Evolutionary conservation across 2,797 vertebrate species (phyloP).

Genomic region (Okamejei kenojei): DNA sequence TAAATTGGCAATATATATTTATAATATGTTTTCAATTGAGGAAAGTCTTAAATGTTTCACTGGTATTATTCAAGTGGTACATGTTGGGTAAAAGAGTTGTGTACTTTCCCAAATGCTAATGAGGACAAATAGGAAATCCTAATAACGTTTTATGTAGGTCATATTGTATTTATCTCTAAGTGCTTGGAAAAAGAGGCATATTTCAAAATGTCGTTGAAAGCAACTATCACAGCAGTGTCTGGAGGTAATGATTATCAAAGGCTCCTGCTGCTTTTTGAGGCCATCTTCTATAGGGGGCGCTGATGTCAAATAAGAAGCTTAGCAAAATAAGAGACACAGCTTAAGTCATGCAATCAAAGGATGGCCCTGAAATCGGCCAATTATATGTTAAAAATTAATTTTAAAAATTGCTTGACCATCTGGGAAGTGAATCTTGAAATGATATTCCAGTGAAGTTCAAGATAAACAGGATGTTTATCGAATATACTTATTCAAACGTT

Average conservation of each 20-base stretch:
- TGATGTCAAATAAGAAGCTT: neutral
- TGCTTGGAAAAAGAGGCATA: neutral
- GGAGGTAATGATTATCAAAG: too few species aligned
- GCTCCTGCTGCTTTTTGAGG: too few species aligned
- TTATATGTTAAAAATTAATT: neutral
- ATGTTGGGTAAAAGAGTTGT: neutral
- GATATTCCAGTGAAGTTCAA: neutral
- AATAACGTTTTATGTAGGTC: neutral
- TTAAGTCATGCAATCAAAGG: neutral
- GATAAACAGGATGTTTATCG: too few species aligned
- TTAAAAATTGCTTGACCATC: too few species aligned
- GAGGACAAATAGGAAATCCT: too few species aligned
- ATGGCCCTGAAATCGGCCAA: too few species aligned
- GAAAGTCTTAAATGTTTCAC: neutral
- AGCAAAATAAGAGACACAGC: too few species aligned
- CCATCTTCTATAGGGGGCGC: neutral
- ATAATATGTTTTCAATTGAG: neutral
- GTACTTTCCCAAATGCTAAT: too few species aligned
- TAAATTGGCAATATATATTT: neutral
- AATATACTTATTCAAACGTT: constrained; percentile 38
- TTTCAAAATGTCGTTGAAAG: neutral
- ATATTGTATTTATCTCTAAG: neutral
- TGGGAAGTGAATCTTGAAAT: neutral
- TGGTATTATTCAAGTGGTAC: neutral
- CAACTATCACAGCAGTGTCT: neutral